phyloP scores from a whole-genome alignment of 2,113 vertebrate genomes.

The Poeciliopsis retropinna region DNA sequence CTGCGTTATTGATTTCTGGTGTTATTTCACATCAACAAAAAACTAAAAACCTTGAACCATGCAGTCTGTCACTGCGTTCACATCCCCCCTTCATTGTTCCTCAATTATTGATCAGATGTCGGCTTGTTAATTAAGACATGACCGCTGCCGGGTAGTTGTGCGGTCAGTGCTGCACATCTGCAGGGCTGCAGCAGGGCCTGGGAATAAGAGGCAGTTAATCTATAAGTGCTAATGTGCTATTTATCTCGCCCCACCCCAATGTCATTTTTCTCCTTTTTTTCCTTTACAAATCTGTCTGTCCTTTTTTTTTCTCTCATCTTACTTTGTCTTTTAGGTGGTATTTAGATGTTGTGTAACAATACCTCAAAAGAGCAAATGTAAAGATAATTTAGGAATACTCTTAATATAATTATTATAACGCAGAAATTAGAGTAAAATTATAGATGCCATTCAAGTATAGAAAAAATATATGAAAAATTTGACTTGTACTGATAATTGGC shows the following conservation, averaged over 20 bases:
- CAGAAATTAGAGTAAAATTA: background rate
- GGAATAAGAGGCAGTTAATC: constrained; percentile 74
- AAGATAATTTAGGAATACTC: background rate
- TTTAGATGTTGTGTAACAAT: background rate
- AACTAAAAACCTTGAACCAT: constrained; percentile 71
- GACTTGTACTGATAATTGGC: background rate
- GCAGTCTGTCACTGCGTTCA: constrained; percentile 57
- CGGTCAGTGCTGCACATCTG: constrained; percentile 67
- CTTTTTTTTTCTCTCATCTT: background rate
- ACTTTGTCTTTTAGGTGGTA: background rate
- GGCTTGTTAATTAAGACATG: constrained; percentile 76
- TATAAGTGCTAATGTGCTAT: constrained; percentile 74
- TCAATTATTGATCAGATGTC: constrained; percentile 74
- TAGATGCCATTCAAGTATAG: background rate
- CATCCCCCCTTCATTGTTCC: constrained; percentile 54
- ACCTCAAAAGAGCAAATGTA: background rate
- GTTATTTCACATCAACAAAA: constrained; percentile 65
- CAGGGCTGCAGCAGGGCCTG: constrained; percentile 63
- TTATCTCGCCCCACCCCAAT: constrained; percentile 39
- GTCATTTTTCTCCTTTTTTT: constrained; percentile 30
- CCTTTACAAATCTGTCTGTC: background rate
- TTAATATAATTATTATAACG: too few relatives aligned
- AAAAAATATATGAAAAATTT: background rate
- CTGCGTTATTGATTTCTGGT: constrained; percentile 61
- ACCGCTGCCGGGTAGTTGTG: constrained; percentile 51